Conservation (phyloP, 2,797 vertebrate species). For the Lepus oiostolus region DNA sequence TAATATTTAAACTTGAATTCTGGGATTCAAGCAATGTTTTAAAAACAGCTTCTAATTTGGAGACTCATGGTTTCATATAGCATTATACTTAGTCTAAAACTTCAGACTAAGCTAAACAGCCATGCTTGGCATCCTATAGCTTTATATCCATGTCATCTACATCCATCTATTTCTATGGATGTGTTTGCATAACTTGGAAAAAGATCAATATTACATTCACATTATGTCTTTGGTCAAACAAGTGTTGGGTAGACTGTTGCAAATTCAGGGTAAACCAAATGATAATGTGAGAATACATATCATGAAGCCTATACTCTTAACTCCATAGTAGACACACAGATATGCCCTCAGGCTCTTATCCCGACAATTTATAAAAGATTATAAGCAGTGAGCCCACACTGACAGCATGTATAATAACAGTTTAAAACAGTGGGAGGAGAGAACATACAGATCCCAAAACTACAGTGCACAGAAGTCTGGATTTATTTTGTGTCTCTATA, state of each 20-base stretch:
- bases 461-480: conserved; percentile 58
- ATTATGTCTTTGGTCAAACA: conserved; percentile 47
- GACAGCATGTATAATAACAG: conserved; percentile 46
- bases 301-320: background rate
- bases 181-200: background rate
- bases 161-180: conserved; percentile 29
- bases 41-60: background rate
- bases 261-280: conserved; percentile 46
- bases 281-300: conserved; percentile 50
- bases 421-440: conserved; percentile 53
- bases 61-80: conserved; percentile 21
- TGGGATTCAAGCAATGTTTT: background rate
- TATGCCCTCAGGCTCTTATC: conserved; percentile 8
- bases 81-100: background rate
- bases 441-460: conserved; percentile 51
- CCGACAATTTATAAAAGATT: conserved; percentile 75
- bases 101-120: background rate
- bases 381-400: conserved; percentile 57
- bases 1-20: conserved; percentile 62
- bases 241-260: background rate
- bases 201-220: conserved; percentile 8
- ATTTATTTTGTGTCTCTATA: conserved; percentile 36
- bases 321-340: background rate
- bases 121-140: background rate
- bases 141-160: background rate